Percentiles rank a stretch among this genome's conserved stretches.
Evolutionary conservation across 1,140 invertebrate species (phyloP).

Genomic region (Zophobas atratus): DNA sequence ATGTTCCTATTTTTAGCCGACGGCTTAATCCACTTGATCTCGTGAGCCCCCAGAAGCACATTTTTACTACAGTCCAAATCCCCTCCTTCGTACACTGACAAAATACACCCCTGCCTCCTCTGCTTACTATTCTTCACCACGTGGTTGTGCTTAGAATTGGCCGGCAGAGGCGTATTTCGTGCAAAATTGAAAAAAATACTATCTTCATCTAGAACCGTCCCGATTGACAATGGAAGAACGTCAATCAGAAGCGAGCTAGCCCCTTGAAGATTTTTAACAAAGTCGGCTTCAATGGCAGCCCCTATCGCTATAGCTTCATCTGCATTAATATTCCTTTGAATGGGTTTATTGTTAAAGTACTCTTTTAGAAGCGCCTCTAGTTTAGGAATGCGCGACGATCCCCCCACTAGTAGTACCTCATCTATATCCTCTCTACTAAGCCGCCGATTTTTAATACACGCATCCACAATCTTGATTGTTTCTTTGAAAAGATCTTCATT

Average conservation of each 20-base stretch:
- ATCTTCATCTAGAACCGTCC: constrained; percentile 2
- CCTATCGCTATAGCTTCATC: constrained; percentile 33
- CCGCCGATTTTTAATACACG: constrained; percentile 6
- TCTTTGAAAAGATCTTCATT: constrained; percentile 78
- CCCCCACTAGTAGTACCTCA: constrained; percentile 76
- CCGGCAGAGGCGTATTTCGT: constrained; percentile 13
- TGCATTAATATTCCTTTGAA: constrained; percentile 19
- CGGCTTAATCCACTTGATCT: constrained; percentile 10
- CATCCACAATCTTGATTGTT: constrained; percentile 32
- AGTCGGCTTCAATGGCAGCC: constrained; percentile 15
- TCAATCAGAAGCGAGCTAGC: background rate
- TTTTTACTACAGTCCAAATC: constrained; percentile 23
- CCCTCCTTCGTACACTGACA: constrained; percentile 18
- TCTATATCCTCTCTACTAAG: constrained; percentile 65
- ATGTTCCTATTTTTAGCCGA: background rate
- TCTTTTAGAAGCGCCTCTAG: constrained; percentile 65
- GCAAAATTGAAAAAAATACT: constrained; percentile 33
- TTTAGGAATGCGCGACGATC: constrained; percentile 76
- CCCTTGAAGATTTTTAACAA: background rate
- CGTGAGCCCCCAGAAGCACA: constrained; percentile 21
- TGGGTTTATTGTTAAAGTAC: constrained; percentile 68
- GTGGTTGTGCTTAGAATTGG: constrained; percentile 5
- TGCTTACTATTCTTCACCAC: constrained; percentile 21
- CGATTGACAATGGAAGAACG: constrained; percentile 14
- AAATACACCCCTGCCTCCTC: constrained; percentile 19